Base-by-base conservation (phyloP, 2,797 vertebrate genomes). In the Parotocinclus haroldoi region DNA sequence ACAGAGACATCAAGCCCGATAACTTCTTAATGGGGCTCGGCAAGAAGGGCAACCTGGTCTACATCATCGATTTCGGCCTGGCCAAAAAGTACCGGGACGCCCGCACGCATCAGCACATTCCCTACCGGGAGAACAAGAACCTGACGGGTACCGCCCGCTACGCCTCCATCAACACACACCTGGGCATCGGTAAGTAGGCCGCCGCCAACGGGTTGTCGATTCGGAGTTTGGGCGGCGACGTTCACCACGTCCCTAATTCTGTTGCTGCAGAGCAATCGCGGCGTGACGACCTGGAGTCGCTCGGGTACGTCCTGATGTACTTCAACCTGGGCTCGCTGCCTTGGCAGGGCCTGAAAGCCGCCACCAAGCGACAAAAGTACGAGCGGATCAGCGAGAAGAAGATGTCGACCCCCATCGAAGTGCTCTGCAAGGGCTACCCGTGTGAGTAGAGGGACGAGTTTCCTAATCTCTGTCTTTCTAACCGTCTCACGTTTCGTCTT, bases 381-480 rank as follows among this genome's bases (percentile, higher is more conserved):
- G 95, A 98, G 82, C 92, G 95, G 44, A 98, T 98, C 88, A 98
- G 96, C 9, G 96, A 98, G 87, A 98, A 98, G 83, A 98, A 98
- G 82, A 98, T 98, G 96, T 98, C 96, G 37, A 98, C 96, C 0
- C 95, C 95, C 62, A 98, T 98, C 0, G 95, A 98, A 82, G 90
- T 94, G 79, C 93, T 98, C 76, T 98, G 96, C 86, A 97, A 96
- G 86, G 95, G 95, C 69, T 98, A 95, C 79, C 95, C 95, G 66
- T 96, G 96, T 98, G 83, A 94, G 96, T 88, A 52, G 9, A 65
- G 11, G 12, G 4, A 57, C 12, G 16, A 6, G 27, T 42, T 42
- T 42, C 3, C 1, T 42, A 42, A 4, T 42, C 40, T 42, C 5
- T 27, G 5, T 27, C 27, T 27, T 2, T 27, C 27, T 27, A 2